Conservation (phyloP, 1,140 invertebrate species). For the Brachionus koreanus region DNA sequence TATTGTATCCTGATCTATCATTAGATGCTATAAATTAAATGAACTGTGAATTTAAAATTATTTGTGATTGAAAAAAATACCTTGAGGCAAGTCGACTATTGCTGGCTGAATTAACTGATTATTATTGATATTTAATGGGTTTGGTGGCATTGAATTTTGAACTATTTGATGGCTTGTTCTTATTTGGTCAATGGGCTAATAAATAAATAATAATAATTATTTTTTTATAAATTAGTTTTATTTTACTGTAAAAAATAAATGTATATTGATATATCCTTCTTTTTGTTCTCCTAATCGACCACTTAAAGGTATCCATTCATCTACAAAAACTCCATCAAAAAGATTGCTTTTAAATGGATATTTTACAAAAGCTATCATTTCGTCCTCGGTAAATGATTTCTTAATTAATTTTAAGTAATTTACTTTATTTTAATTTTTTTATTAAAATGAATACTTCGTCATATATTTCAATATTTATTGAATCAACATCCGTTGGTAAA, state of each 20-base stretch:
- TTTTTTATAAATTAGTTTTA: neutral
- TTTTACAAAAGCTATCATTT: slow-evolving; percentile 85
- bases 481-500: slow-evolving; percentile 77
- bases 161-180: neutral
- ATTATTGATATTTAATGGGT: neutral
- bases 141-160: neutral
- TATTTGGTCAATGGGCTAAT: neutral
- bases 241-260: slow-evolving; percentile 64
- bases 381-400: slow-evolving; percentile 89
- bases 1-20: slow-evolving; percentile 56
- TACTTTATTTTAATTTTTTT: slow-evolving; percentile 1
- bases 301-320: slow-evolving; percentile 86
- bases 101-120: neutral
- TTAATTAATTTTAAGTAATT: slow-evolving; percentile 48
- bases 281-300: slow-evolving; percentile 86
- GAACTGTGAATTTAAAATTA: neutral
- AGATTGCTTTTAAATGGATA: slow-evolving; percentile 73
- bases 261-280: slow-evolving; percentile 73
- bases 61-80: neutral
- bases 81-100: slow-evolving; percentile 8
- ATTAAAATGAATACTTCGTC: slow-evolving; percentile 68
- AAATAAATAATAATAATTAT: neutral
- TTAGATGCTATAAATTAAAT: slow-evolving; percentile 22
- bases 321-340: slow-evolving; percentile 77
- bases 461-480: slow-evolving; percentile 86